Conservation (phyloP, 2,113 vertebrate genomes). For the Aplodontia rufa region DNA sequence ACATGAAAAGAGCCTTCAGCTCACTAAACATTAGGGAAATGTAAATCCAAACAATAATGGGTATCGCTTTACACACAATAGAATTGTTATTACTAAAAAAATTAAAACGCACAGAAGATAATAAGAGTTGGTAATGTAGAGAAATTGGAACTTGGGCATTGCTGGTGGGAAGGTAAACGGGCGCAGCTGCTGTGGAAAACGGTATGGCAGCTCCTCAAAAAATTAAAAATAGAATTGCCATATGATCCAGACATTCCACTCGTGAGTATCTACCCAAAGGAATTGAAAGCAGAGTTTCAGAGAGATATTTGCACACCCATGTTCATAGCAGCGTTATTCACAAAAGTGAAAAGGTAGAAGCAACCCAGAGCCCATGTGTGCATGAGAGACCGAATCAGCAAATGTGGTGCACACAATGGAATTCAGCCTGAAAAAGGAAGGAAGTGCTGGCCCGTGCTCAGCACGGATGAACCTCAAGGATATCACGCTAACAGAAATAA, state of each 20-base stretch:
- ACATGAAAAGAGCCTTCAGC: neutral
- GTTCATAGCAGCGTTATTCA: neutral
- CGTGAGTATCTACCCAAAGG: neutral
- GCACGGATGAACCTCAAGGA: neutral
- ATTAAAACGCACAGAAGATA: neutral
- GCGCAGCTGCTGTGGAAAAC: neutral
- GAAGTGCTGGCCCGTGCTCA: neutral
- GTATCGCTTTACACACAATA: neutral
- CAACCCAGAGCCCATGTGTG: neutral
- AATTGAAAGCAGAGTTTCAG: neutral
- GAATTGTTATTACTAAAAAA: neutral
- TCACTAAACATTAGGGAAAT: neutral
- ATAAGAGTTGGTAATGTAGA: neutral
- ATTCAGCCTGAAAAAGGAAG: neutral
- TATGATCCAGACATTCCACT: neutral
- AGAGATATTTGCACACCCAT: neutral
- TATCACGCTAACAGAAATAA: neutral
- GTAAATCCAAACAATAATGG: neutral
- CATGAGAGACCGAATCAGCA: neutral
- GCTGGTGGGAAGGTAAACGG: neutral
- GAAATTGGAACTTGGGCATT: neutral
- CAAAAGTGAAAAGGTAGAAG: neutral
- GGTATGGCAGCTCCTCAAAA: neutral
- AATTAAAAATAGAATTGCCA: slow-evolving; percentile 34
- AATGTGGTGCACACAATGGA: neutral